Evolutionary conservation across 2,113 vertebrate genomes (phyloP), one percentile per base, ranked within the genome.

Genomic region (Pseudopipra pipra): DNA sequence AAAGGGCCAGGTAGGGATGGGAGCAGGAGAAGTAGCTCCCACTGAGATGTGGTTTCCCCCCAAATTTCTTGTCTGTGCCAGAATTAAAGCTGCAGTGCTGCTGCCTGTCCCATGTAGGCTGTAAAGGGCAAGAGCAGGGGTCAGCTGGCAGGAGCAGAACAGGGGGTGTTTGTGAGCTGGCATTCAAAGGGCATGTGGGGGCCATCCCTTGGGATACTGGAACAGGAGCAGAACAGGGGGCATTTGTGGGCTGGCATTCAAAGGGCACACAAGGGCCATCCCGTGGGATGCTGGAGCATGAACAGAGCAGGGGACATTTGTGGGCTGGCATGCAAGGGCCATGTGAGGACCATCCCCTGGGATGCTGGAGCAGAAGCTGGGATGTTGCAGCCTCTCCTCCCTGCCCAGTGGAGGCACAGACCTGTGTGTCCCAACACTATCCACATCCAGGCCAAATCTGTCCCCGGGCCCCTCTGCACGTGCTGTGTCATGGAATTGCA

Each of bases 381-480:
- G 51, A 28, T 52, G 51, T 9, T 52, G 41, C 30, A 28, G 54
- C 73, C 22, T 46, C n/a, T 51, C 30, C 43, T 75, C 18, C 75
- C 41, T 43, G 70, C 61, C n/a, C 19, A 4, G 11, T 4, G 5
- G 17, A 70, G n/a, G 23, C 61, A 33, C 5, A 66, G 61, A 65
- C 21, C 16, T 37, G 46, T 5, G 23, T 14, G 19, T 27, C 37
- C 84, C 89, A n/a, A 8, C 18, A 11, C 2, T 0, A 23, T 9
- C 46, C 37, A 11, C 37, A 39, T 7, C 22, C 77, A 54, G 55
- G 30, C 14, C 14, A 46, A 11, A 33, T 8, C 28, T 44, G 39
- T 37, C 49, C 14, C 15, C 0, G 0, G 33, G 14, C 3, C 41
- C 33, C 33, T 19, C 61, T 44, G 66, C 71, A 9, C 1, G 0